Base-by-base conservation (phyloP, 2,888 invertebrate species). In the Scelioninae gen. 2 region DNA sequence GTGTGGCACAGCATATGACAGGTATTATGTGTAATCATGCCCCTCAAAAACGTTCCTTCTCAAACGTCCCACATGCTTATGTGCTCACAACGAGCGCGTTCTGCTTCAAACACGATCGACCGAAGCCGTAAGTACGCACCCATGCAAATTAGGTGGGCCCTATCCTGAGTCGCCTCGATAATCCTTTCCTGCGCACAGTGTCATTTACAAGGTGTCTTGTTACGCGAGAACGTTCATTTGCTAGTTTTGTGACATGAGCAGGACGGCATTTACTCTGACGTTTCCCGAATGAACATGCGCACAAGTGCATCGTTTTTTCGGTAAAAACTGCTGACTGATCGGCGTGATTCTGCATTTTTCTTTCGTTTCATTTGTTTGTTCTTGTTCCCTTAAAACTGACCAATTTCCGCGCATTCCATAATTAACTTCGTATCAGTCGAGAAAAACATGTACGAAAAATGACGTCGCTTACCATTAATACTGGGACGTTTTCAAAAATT, bases 121-220 rank as follows among this genome's bases (percentile, higher is more conserved):
- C 57, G 67, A 73, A 73, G 72, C 67, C 67, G 72, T 67, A 73
- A 73, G 53, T 67, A 50, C 72, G 72, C 61, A 67, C 48, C 28
- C 55, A 57, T 67, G 61, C 60, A 73, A 67, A 73, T 73, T 73
- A 67, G 72, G 67, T 50, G 48, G 53, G 55, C 13, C 72, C 61
- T 61, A 67, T 61, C 58, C 48, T 35, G 55, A 60, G 55, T 46
- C 50, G 33, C 72, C 55, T 53, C 57, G 71, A 58, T 71, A 60
- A 71, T 71, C 53, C 53, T 60, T 71, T 71, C 25, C 53, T 60
- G 48, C 53, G 35, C 60, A 57, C 55, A 65, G 65, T 65, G 52
- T 72, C 72, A 60, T 65, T 72, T 72, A 72, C 64, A 60, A 72
- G 41, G 71, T 71, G 71, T 71, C 65, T 46, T 53, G 58, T 65